Base-by-base conservation (phyloP, 92 coral and sea anemone species). In the Metridium senile region DNA sequence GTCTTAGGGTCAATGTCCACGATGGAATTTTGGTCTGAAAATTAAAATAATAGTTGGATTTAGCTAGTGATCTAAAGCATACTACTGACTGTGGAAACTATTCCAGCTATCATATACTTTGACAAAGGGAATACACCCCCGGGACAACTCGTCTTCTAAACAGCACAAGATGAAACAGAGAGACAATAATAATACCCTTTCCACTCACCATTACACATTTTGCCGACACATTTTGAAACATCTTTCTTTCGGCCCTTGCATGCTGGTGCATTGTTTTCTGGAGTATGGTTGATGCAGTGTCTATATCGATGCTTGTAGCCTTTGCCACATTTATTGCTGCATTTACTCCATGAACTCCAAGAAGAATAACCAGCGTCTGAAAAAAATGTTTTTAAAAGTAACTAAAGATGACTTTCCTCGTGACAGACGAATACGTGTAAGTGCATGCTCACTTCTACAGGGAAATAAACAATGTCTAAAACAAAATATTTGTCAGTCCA, bases 1-100 rank as follows among this genome's bases (percentile, higher is more conserved):
- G 92, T 85, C 77, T 89, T 71, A 0, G 99, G 99, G 78, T 95
- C 96, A 26, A 95, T 81, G 71, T 95, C 97, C 34, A 95, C 96
- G 26, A 95, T 86, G 26, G 93, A 88, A 72, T 90, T 86, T 65
- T 90, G 95, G 23, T 91, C 91, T 72, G 82, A 49, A 59, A 45
- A 1, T 68, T 23, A 11, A 0, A 34, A 21, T 8, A 1, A 34
- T n/a, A 20, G 27, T n/a, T n/a, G n/a, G n/a, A n/a, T n/a, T n/a
- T n/a, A n/a, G n/a, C n/a, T n/a, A n/a, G n/a, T n/a, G n/a, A n/a
- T n/a, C n/a, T n/a, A n/a, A n/a, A n/a, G n/a, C n/a, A n/a, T n/a
- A n/a, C n/a, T n/a, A n/a, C n/a, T n/a, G n/a, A n/a, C n/a, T n/a
- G n/a, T n/a, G n/a, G n/a, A n/a, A n/a, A n/a, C n/a, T n/a, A n/a